A percentile compares a stretch with the other conserved stretches of the same genome.
These are phyloP conservation scores for Clepsis dumicolana DNA, from an alignment of 2,888 invertebrate genomes.

Conservation along the genomic window DNA sequence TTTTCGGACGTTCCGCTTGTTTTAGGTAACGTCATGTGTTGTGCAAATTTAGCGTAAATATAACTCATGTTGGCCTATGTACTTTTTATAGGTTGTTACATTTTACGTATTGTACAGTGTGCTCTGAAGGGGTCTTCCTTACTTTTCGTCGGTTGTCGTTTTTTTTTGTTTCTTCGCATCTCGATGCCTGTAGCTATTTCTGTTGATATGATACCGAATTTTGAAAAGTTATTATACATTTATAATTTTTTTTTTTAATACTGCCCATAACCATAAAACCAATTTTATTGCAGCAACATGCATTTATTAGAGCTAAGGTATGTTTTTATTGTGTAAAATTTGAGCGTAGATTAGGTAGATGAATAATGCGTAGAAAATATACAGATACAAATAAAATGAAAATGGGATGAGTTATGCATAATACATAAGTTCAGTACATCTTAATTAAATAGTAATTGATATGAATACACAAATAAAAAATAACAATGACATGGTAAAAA, in stretches of 20 bases:
- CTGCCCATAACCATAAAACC: not conserved
- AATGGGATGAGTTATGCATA: not conserved
- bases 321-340: not conserved
- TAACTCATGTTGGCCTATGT: too few species aligned
- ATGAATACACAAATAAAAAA: not conserved
- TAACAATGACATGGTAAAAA: not conserved
- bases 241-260: too few species aligned
- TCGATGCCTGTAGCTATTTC: constrained; percentile 29
- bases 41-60: too few species aligned
- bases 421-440: not conserved
- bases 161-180: constrained; percentile 27
- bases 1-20: too few species aligned
- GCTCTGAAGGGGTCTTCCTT: constrained; percentile 14
- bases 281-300: not conserved
- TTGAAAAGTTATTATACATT: not conserved
- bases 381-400: not conserved
- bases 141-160: not conserved
- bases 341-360: constrained; percentile 1
- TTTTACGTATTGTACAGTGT: too few species aligned
- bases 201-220: constrained; percentile 21
- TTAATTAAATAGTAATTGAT: not conserved
- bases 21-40: too few species aligned
- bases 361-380: not conserved
- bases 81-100: too few species aligned
- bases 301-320: not conserved